These are phyloP conservation scores for Vannuccia rotundouncinata DNA, from an alignment of 2,888 invertebrate species.

Conservation along the genomic window DNA sequence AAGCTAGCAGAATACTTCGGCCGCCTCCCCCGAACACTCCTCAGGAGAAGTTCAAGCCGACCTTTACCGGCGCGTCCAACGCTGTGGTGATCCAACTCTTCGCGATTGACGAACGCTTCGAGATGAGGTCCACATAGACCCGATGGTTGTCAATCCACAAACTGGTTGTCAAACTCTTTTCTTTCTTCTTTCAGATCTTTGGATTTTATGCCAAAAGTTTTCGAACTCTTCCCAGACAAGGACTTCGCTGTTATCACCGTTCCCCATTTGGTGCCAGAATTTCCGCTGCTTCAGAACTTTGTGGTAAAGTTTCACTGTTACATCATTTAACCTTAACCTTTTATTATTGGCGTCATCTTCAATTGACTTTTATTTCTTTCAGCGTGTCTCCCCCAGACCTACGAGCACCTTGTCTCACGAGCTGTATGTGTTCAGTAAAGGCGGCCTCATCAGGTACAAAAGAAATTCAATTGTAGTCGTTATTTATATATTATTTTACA, in stretches of 20 bases:
- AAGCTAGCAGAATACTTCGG: no score
- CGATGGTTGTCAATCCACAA: no score
- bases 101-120: slow-evolving; percentile 55
- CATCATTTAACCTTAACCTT: no score
- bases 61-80: slow-evolving; percentile 48
- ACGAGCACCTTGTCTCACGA: slow-evolving; percentile 54
- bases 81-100: slow-evolving; percentile 56
- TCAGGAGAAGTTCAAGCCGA: slow-evolving; percentile 44
- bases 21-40: no score
- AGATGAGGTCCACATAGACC: slow-evolving; percentile 56
- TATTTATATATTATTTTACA: neutral
- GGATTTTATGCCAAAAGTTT: slow-evolving; percentile 54
- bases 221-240: slow-evolving; percentile 50
- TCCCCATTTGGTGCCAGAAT: slow-evolving; percentile 56
- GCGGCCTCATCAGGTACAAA: slow-evolving; percentile 46
- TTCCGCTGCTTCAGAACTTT: slow-evolving; percentile 55
- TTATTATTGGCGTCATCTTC: neutral
- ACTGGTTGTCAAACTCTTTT: no score
- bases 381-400: slow-evolving; percentile 53
- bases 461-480: neutral
- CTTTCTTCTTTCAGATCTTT: slow-evolving; percentile 52
- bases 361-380: slow-evolving; percentile 40
- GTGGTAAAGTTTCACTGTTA: slow-evolving; percentile 48
- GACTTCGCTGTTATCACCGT: slow-evolving; percentile 55
- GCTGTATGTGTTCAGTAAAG: slow-evolving; percentile 55